These are phyloP conservation scores for Cyprinus carpio DNA, from an alignment of 2,113 vertebrate species.

Conservation along the genomic window DNA sequence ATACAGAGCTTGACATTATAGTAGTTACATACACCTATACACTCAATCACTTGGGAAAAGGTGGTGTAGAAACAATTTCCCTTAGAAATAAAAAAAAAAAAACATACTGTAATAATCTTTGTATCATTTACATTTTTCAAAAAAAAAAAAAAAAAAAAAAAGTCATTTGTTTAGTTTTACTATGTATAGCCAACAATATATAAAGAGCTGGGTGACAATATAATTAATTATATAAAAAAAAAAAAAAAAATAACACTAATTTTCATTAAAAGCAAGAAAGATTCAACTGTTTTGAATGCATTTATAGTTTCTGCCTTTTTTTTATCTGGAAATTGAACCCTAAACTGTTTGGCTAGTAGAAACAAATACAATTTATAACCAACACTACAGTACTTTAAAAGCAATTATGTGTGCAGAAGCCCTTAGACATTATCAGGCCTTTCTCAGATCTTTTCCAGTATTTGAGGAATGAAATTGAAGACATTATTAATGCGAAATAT, in stretches of 20 bases:
- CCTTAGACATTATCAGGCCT: not conserved
- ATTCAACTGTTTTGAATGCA: not conserved
- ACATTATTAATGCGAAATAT: not conserved
- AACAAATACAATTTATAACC: not conserved
- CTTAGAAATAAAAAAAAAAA: too few relatives aligned
- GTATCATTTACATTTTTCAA: too few relatives aligned
- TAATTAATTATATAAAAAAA: too few relatives aligned
- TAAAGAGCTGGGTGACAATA: too few relatives aligned
- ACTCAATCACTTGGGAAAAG: too few relatives aligned
- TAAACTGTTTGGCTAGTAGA: not conserved
- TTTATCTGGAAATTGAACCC: not conserved
- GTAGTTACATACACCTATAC: not conserved
- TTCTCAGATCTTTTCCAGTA: not conserved
- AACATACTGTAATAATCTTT: too few relatives aligned
- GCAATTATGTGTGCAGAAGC: not conserved
- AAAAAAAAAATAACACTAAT: too few relatives aligned
- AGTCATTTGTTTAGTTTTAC: too few relatives aligned
- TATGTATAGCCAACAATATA: too few relatives aligned
- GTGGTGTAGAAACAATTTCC: too few relatives aligned
- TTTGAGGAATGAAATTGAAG: not conserved
- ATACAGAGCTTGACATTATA: not conserved
- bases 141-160: too few relatives aligned
- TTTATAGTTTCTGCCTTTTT: not conserved
- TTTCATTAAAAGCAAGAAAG: not conserved
- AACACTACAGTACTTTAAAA: too few relatives aligned